Evolutionary conservation across 1,140 invertebrate species (phyloP).

Genomic region (Orius insidiosus): DNA sequence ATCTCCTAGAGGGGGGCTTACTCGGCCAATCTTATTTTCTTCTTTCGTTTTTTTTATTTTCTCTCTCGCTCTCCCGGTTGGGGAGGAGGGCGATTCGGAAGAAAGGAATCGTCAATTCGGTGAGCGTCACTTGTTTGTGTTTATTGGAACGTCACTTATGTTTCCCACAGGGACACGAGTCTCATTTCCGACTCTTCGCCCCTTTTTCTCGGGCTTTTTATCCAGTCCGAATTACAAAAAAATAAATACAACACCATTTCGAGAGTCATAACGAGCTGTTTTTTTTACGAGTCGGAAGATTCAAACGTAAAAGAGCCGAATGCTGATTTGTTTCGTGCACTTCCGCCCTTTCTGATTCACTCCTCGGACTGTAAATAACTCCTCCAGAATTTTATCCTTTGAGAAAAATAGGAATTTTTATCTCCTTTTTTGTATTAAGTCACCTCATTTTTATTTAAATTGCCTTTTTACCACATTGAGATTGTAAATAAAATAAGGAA

Average conservation of each 20-base stretch:
- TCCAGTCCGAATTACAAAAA: conserved; percentile 10
- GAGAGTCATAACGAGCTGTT: not conserved
- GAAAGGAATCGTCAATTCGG: conserved; percentile 11
- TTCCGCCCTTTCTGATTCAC: not conserved
- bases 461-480: too few relatives aligned
- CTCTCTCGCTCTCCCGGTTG: too few relatives aligned
- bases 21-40: too few relatives aligned
- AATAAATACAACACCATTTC: not conserved
- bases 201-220: not conserved
- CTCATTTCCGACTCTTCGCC: conserved; percentile 8
- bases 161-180: conserved; percentile 9
- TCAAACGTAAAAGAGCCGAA: not conserved
- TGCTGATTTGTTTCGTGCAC: not conserved
- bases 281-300: not conserved
- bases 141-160: conserved; percentile 12
- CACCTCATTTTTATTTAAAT: too few relatives aligned
- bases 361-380: too few relatives aligned
- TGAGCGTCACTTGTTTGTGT: conserved; percentile 11
- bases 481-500: too few relatives aligned
- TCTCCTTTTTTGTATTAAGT: too few relatives aligned
- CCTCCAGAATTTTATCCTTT: too few relatives aligned
- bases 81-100: too few relatives aligned
- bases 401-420: too few relatives aligned
- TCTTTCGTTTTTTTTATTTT: too few relatives aligned
- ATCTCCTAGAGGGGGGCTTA: too few relatives aligned